A percentile compares a stretch with the other conserved stretches of the same genome.
phyloP scores from a whole-genome alignment of 2,113 vertebrate genomes.

The Pongo pygmaeus region DNA sequence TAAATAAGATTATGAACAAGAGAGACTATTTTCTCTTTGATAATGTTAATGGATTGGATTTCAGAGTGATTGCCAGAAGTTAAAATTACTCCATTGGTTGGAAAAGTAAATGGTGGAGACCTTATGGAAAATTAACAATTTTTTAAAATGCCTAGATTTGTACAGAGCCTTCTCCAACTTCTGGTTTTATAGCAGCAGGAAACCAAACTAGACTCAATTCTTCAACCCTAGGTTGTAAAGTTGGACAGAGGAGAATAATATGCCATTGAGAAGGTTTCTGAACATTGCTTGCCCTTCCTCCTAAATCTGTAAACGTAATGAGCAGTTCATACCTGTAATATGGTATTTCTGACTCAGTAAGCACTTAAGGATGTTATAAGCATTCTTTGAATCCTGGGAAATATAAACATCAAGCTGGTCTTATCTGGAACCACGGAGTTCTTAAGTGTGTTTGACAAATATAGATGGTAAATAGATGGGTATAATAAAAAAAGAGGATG shows the following conservation, averaged over 20 bases:
- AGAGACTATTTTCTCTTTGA: background rate
- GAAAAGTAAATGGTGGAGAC: background rate
- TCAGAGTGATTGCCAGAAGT: background rate
- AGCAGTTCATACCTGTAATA: background rate
- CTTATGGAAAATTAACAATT: background rate
- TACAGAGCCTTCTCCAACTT: background rate
- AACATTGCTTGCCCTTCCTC: background rate
- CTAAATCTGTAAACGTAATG: background rate
- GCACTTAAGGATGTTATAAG: background rate
- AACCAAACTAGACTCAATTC: background rate
- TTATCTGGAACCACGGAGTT: background rate
- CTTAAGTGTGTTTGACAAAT: background rate
- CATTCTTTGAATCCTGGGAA: background rate
- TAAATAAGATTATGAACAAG: constrained; percentile 55
- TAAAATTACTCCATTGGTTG: background rate
- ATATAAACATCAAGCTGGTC: background rate
- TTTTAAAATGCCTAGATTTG: background rate
- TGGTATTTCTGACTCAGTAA: background rate
- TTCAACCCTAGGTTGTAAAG: background rate
- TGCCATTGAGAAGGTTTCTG: background rate
- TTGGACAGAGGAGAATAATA: fast-evolving
- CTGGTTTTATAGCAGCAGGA: background rate
- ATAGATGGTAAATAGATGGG: background rate
- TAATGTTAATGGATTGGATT: constrained; percentile 29
- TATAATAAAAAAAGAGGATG: background rate